Conservation (phyloP, 1,140 invertebrate genomes). For the Marisa cornuarietis region DNA sequence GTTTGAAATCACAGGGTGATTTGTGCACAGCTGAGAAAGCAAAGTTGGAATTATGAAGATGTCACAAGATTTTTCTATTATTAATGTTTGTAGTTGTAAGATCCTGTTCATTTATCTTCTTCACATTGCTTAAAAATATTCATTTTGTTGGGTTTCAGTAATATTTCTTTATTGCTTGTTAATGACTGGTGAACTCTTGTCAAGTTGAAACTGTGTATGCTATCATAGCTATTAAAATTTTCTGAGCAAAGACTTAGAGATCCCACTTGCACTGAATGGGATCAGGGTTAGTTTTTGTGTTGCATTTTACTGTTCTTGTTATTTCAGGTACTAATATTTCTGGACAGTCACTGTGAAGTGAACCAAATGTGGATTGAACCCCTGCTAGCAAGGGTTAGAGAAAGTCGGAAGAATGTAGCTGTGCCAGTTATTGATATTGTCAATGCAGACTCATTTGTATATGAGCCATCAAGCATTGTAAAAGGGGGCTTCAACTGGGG, state of each 20-base stretch:
- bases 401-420: slow-evolving; percentile 83
- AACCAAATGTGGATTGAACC: slow-evolving; percentile 96
- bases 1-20: no score
- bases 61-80: no score
- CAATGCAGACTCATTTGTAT: slow-evolving; percentile 85
- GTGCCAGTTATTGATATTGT: slow-evolving; percentile 95
- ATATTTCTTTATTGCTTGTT: neutral
- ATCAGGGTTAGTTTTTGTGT: no score
- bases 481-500: slow-evolving; percentile 64
- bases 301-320: no score
- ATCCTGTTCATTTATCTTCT: neutral
- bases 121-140: neutral
- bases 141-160: neutral
- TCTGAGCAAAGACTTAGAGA: no score
- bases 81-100: no score
- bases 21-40: no score
- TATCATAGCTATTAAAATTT: no score
- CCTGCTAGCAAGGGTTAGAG: slow-evolving; percentile 88
- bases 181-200: neutral
- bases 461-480: slow-evolving; percentile 51
- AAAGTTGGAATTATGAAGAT: no score
- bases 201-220: no score
- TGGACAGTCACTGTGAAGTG: slow-evolving; percentile 98
- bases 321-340: slow-evolving; percentile 91
- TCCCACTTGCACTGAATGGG: no score